Conservation (phyloP, 2,797 vertebrate genomes). For the Sparus aurata region DNA sequence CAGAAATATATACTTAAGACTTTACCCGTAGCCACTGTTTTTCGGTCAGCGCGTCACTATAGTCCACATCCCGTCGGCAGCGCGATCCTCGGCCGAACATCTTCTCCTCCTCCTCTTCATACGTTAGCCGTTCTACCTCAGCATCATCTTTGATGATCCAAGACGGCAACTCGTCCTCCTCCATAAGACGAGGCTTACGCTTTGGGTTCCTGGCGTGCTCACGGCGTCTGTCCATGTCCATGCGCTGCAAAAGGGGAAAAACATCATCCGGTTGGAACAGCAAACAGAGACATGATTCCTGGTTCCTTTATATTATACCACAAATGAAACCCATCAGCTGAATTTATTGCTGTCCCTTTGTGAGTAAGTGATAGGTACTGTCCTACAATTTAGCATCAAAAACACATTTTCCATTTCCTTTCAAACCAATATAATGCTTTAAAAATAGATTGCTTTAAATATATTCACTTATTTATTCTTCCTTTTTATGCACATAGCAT, state of each 20-base stretch:
- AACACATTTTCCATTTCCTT: too few relatives aligned
- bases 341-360: too few relatives aligned
- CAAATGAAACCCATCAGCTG: too few relatives aligned
- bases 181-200: conserved; percentile 96
- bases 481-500: too few relatives aligned
- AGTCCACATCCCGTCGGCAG: conserved; percentile 96
- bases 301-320: background rate
- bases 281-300: background rate
- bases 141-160: conserved; percentile 99
- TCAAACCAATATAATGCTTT: too few relatives aligned
- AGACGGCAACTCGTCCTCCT: conserved; percentile 96
- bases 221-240: conserved; percentile 96
- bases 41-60: conserved; percentile 96
- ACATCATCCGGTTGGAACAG: background rate
- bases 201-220: conserved; percentile 97
- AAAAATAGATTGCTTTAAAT: too few relatives aligned
- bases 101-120: conserved; percentile 98
- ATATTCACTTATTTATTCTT: too few relatives aligned
- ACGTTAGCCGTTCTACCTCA: conserved; percentile 96
- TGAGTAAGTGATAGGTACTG: too few relatives aligned
- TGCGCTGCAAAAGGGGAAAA: conserved; percentile 84
- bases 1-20: background rate
- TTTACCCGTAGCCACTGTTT: conserved; percentile 98
- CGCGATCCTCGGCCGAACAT: conserved; percentile 97
- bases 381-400: too few relatives aligned